These are phyloP conservation scores for Psittacula cyanocephala DNA, from an alignment of 2,113 vertebrate genomes.

Conservation along the genomic window DNA sequence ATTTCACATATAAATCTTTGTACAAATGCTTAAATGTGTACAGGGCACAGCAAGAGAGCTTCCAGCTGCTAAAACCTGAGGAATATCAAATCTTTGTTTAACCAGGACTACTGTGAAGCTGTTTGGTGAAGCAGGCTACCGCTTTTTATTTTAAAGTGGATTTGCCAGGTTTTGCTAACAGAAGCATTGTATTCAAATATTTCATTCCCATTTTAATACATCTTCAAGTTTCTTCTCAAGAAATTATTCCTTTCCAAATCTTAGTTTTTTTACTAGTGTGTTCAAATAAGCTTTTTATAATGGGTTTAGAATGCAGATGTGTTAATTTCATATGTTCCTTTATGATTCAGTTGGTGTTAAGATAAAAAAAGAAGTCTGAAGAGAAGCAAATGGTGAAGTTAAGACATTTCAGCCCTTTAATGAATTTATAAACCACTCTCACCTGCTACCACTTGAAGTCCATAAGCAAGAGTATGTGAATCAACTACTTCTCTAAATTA, in stretches of 20 bases:
- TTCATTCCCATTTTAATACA: neutral
- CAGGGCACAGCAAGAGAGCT: neutral
- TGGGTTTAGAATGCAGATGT: neutral
- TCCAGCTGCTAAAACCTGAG: neutral
- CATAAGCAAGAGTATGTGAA: neutral
- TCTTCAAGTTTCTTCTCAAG: neutral
- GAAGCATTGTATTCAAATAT: neutral
- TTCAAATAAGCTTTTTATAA: neutral
- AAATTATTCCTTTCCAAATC: neutral
- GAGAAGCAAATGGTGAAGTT: slow-evolving; percentile 25
- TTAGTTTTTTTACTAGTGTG: neutral
- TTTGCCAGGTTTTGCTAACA: neutral
- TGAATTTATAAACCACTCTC: slow-evolving; percentile 15
- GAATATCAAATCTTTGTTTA: neutral
- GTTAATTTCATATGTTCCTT: neutral
- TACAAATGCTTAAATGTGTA: neutral
- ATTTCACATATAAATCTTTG: neutral
- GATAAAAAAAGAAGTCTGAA: neutral
- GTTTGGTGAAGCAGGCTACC: neutral
- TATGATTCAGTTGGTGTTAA: neutral
- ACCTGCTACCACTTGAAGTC: slow-evolving; percentile 41
- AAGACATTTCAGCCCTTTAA: slow-evolving; percentile 19
- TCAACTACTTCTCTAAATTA: neutral
- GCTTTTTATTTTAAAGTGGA: neutral
- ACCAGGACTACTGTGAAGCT: neutral